A percentile compares a stretch with the other conserved stretches of the same genome.
Conservation (phyloP, 2,888 invertebrate genomes). For the Eupithecia insigniata region DNA sequence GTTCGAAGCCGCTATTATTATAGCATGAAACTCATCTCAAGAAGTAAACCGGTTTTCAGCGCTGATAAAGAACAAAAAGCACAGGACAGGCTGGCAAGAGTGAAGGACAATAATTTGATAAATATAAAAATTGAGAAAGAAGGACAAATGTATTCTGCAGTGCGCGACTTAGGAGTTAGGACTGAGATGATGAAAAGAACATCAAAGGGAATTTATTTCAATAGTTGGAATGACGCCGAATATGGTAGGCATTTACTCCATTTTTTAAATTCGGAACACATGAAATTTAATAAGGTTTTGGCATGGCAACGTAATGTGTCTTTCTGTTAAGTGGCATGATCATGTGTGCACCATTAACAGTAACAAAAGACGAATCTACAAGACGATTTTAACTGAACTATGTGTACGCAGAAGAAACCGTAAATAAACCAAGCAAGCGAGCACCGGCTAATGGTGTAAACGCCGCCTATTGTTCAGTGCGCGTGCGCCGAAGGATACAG, state of each 20-base stretch:
- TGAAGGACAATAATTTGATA: too few relatives aligned
- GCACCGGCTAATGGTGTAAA: constrained; percentile 2
- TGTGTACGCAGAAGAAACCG: background rate
- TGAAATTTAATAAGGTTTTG: background rate
- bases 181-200: background rate
- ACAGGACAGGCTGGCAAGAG: background rate
- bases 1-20: constrained; percentile 36
- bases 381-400: too few relatives aligned
- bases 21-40: background rate
- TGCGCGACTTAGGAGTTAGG: background rate
- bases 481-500: constrained; percentile 56
- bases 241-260: too few relatives aligned
- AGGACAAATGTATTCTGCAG: background rate
- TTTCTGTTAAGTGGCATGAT: background rate
- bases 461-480: constrained; percentile 48
- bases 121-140: too few relatives aligned
- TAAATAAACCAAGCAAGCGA: background rate
- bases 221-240: background rate
- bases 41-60: constrained; percentile 8
- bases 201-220: background rate
- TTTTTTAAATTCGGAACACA: background rate
- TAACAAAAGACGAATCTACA: background rate
- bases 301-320: background rate
- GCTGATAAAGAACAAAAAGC: background rate
- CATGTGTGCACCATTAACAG: background rate